Conservation (phyloP, 2,113 vertebrate genomes). For the Alligator mississippiensis region DNA sequence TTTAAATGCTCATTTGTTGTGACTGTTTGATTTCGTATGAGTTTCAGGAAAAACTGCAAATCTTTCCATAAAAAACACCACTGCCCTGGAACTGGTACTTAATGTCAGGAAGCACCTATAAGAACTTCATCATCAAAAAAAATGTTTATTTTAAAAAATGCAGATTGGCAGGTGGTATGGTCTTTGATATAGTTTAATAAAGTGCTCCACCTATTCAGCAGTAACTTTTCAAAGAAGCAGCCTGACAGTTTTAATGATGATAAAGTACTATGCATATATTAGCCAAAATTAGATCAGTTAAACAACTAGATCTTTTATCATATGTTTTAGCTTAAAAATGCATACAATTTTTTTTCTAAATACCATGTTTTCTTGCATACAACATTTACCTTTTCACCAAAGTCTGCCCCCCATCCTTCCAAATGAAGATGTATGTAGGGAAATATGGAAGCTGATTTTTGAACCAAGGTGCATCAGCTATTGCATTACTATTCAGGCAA, state of each 20-base stretch:
- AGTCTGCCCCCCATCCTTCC: too few species aligned
- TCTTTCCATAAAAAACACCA: neutral
- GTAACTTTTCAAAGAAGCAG: neutral
- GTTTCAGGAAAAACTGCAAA: neutral
- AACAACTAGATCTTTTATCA: neutral
- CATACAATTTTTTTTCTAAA: neutral
- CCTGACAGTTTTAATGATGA: neutral
- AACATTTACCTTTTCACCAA: too few species aligned
- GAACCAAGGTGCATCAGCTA: too few species aligned
- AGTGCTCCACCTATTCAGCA: accelerated
- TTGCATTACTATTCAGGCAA: too few species aligned
- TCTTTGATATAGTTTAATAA: neutral
- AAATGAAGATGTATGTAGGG: too few species aligned
- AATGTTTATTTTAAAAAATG: neutral
- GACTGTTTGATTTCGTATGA: neutral
- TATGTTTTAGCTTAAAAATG: neutral
- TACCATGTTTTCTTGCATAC: too few species aligned
- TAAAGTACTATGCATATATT: neutral
- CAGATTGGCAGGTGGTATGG: neutral
- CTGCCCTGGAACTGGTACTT: neutral
- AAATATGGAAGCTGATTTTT: too few species aligned
- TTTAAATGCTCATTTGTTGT: neutral
- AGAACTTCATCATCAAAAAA: neutral
- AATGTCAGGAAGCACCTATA: neutral
- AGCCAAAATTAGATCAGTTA: neutral